Evolutionary conservation across 1,140 invertebrate species (phyloP).

Genomic region (Melanaphis sacchari): DNA sequence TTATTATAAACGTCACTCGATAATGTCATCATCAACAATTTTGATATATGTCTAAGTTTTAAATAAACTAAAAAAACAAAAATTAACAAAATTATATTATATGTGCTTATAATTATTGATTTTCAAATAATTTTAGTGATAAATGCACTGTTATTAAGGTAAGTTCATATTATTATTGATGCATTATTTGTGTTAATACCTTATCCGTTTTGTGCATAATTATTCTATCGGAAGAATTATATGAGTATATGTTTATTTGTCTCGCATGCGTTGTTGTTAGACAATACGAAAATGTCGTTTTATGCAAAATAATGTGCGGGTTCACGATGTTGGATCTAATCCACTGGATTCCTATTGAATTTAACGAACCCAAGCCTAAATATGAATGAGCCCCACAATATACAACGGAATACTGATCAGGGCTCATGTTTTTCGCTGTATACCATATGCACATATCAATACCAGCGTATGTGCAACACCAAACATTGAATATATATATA

Average conservation of each 20-base stretch:
- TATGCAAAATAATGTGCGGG: neutral
- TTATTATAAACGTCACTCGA: too few relatives aligned
- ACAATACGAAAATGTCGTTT: slow-evolving; percentile 8
- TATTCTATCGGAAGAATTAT: neutral
- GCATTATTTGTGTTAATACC: neutral
- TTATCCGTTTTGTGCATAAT: neutral
- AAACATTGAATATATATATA: neutral
- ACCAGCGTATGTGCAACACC: neutral
- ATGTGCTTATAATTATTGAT: neutral
- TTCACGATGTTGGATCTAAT: neutral
- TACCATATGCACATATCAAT: neutral
- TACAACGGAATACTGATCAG: neutral
- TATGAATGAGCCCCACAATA: neutral
- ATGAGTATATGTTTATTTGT: neutral
- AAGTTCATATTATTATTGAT: neutral
- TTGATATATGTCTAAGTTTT: neutral
- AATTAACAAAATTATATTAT: neutral
- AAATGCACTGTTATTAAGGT: neutral
- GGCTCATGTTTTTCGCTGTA: neutral
- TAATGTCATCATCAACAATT: neutral
- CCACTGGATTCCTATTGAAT: neutral
- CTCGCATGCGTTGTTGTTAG: neutral
- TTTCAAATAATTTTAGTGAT: neutral
- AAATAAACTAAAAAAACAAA: neutral
- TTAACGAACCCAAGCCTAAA: neutral